Evolutionary conservation across 1,140 invertebrate species (phyloP).

Genomic region (Euwallacea fornicatus): DNA sequence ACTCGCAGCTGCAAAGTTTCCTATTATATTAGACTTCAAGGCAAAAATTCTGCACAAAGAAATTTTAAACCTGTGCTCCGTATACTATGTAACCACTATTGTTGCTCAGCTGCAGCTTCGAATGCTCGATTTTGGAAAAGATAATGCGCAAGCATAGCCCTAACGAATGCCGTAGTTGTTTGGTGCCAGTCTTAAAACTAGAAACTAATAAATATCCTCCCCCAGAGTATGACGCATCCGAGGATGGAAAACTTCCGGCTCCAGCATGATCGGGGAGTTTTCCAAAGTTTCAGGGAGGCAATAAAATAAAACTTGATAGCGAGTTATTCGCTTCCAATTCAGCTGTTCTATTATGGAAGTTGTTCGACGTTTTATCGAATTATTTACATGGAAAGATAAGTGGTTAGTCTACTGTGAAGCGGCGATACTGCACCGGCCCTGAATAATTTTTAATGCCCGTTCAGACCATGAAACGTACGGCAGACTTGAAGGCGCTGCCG

Average conservation of each 20-base stretch:
- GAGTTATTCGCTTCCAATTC: conserved; percentile 31
- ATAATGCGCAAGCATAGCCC: background rate
- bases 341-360: conserved; percentile 34
- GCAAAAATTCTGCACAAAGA: conserved; percentile 3
- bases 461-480: too few relatives aligned
- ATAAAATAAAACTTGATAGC: conserved; percentile 34
- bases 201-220: conserved; percentile 8
- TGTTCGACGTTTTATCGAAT: conserved; percentile 35
- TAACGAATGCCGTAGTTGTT: background rate
- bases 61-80: background rate
- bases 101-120: too few relatives aligned
- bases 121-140: background rate
- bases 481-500: too few relatives aligned
- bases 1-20: conserved; percentile 17
- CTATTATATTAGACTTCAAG: conserved; percentile 17
- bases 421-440: too few relatives aligned
- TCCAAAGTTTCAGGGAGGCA: conserved; percentile 9
- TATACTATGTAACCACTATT: too few relatives aligned
- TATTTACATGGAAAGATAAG: conserved; percentile 37
- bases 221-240: background rate
- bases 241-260: conserved; percentile 7
- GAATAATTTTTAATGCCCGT: too few relatives aligned
- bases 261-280: conserved; percentile 8
- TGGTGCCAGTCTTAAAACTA: background rate
- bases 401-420: conserved; percentile 20